Evolutionary conservation across 2,888 invertebrate genomes (phyloP), one percentile per base, ranked within the genome.

Genomic region (Plebejus argus): DNA sequence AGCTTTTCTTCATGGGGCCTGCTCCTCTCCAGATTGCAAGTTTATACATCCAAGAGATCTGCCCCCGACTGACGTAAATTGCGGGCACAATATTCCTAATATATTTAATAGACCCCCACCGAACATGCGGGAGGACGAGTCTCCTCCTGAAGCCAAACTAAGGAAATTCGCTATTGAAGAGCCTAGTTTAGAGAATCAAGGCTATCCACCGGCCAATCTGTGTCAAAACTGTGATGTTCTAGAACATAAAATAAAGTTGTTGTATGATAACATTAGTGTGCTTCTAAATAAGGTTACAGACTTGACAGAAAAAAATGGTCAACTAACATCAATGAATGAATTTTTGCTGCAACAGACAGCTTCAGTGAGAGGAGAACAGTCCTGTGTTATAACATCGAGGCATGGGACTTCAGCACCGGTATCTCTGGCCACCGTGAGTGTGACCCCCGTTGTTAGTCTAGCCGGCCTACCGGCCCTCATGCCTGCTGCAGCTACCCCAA

Each of bases 1-100:
- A 87, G 95, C 96, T 80, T 95, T 91, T 83, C 83, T 95, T 78
- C 95, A 94, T 83, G 95, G 95, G 35, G 91, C 93, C 70, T 96
- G 96, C 83, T 87, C 90, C 66, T 94, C 95, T 76, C 94, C 92
- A 79, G 91, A 93, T 28, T 92, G 92, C 79, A 86, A 88, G 76
- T 86, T 87, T 79, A 81, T 88, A 75, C 91, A 92, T 80, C 88
- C 87, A 78, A 86, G 88, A 49, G 90, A 92, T 77, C 76, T 86
- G 56, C 82, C 84, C 70, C 83, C 82, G 45, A 89, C 86, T 81
- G 90, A 91, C 76, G 80, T 82, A 7, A 79, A 85, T 85, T 28
- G 78, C 35, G 78, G 89, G 86, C 77, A 86, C 85, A 79, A 83
- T 84, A 71, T 89, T 83, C 89, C 88, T 56, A 86, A 86, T 61